Percentiles rank a stretch among this genome's conserved stretches.
phyloP scores from a whole-genome alignment of 2,113 vertebrate species.

The Butorides virescens region DNA sequence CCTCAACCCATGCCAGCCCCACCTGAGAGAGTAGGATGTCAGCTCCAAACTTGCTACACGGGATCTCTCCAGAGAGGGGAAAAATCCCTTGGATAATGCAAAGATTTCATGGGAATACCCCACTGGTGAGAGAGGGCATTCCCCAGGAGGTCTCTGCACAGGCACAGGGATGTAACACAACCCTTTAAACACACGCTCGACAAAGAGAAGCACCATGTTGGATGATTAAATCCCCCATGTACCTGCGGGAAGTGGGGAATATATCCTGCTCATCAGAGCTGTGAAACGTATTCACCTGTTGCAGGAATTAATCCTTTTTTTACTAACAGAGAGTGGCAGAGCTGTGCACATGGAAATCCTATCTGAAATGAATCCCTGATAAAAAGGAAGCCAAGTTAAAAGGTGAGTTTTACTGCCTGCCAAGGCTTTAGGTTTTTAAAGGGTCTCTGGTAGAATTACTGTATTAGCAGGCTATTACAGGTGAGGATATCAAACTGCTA shows the following conservation, averaged over 20 bases:
- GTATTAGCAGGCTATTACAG: background rate
- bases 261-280: background rate
- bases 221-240: background rate
- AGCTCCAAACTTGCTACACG: background rate
- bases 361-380: slow-evolving; percentile 38
- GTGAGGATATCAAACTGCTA: background rate
- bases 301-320: slow-evolving; percentile 14
- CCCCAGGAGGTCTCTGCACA: background rate
- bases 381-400: slow-evolving; percentile 26
- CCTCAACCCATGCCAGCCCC: background rate
- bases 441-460: slow-evolving; percentile 1
- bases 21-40: background rate
- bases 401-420: slow-evolving; percentile 20
- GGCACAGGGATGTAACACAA: background rate
- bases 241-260: background rate
- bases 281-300: background rate
- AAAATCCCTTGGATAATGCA: background rate
- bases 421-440: slow-evolving; percentile 26
- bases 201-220: background rate
- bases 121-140: background rate
- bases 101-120: background rate
- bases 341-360: background rate
- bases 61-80: background rate
- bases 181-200: background rate
- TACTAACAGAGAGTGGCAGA: background rate